Conservation (phyloP, 2,113 vertebrate species). For the Dolichotis patagonum region DNA sequence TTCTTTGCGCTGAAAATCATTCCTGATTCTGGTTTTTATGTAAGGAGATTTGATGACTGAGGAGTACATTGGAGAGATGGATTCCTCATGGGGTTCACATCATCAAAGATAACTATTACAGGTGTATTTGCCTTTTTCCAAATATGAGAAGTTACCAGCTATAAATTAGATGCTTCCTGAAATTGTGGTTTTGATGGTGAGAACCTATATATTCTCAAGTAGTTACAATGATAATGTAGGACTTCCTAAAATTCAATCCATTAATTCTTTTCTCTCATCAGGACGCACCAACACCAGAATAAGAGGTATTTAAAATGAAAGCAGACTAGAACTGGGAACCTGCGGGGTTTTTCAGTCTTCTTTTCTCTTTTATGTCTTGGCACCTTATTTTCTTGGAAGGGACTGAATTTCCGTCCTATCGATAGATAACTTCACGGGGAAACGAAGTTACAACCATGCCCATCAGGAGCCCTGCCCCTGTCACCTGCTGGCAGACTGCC, state of each 20-base stretch:
- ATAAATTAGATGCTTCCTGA: background rate
- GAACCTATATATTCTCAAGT: background rate
- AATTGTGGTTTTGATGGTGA: background rate
- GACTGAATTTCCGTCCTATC: background rate
- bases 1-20: background rate
- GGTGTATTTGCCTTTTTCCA: background rate
- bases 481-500: background rate
- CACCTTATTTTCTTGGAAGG: background rate
- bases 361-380: background rate
- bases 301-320: background rate
- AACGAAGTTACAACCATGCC: background rate
- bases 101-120: background rate
- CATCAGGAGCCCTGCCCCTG: too few relatives aligned
- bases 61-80: background rate
- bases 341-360: background rate
- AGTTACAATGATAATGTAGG: background rate
- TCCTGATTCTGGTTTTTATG: background rate
- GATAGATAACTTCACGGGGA: background rate
- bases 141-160: background rate
- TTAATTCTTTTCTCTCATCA: background rate
- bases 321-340: background rate
- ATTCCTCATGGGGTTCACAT: background rate
- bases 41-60: background rate
- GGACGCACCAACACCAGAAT: background rate
- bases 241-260: background rate